Base-by-base conservation (phyloP, 2,797 vertebrate species). In the Carcharodon carcharias region DNA sequence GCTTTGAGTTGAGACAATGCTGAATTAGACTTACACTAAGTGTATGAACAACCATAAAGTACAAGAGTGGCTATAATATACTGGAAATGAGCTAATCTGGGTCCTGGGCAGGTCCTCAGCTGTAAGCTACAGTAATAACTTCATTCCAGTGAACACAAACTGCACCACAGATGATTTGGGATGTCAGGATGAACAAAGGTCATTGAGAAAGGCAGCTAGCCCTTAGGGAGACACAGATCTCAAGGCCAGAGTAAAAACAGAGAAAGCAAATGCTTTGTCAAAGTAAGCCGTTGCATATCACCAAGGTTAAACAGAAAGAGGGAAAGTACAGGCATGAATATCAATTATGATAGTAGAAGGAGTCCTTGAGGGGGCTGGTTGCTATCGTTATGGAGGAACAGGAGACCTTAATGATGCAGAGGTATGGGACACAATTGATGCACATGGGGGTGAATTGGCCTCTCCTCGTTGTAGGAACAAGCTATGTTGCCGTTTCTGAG, bases 161-260 rank as follows among this genome's bases (percentile, higher is more conserved):
- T 61, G 35, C 54, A 31, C 31, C 58, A 89, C 87, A 91, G 28
- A 35, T 31, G 56, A 35, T 35, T 58, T 50, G 28, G 11, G 54
- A 91, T 9, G 54, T 56, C 88, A 91, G 88, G 28, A 61, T 58
- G 16, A 91, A 61, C 88, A 91, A 58, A 28, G 5, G 56, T 61
- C 88, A 91, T 91, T 91, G 88, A 82, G 56, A 91, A 91, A 61
- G 88, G 56, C 31, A 91, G 88, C 31, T 91, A 2, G 88, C 12
- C 28, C 54, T 28, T 35, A 61, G 88, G 50, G 50, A 16, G 56
- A n/a, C 1, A 61, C 8, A 61, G 28, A 91, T 61, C 31, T 58
- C 88, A 61, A 91, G 56, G 50, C 28, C 56, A 91, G 16, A 91
- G 56, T 11, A 91, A 45, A 88, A 54, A 26, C 87, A 56, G 87